phyloP scores from a whole-genome alignment of 2,113 vertebrate species.

The Corythaeola cristata region DNA sequence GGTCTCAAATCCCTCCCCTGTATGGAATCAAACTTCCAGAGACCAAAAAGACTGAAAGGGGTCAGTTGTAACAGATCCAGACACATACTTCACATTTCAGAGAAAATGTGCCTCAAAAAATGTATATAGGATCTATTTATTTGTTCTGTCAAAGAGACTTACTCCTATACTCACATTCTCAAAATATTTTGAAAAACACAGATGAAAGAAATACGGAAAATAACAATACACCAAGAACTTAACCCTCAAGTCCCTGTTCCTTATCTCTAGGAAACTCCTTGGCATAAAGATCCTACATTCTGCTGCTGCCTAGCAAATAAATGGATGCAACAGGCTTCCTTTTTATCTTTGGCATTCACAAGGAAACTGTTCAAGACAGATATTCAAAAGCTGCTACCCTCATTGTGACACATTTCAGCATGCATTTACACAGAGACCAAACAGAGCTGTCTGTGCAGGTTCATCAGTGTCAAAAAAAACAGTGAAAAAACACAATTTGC shows the following conservation, averaged over 20 bases:
- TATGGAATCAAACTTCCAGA: not conserved
- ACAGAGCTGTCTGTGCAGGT: not conserved
- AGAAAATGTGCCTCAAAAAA: not conserved
- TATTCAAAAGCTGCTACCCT: not conserved
- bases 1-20: not conserved
- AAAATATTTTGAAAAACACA: not conserved
- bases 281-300: not conserved
- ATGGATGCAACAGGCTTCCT: not conserved
- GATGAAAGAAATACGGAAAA: not conserved
- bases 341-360: not conserved
- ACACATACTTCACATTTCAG: not conserved
- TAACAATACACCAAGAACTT: not conserved
- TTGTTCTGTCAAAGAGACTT: not conserved
- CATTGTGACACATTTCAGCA: not conserved
- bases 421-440: not conserved
- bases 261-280: not conserved
- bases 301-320: not conserved
- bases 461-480: not conserved
- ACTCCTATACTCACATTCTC: not conserved
- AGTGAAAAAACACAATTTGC: not conserved
- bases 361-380: not conserved
- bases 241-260: not conserved
- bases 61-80: not conserved
- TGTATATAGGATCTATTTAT: not conserved
- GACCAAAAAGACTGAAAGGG: not conserved